These are phyloP conservation scores for Alethe diademata DNA, from an alignment of 2,113 vertebrate species.

Conservation along the genomic window DNA sequence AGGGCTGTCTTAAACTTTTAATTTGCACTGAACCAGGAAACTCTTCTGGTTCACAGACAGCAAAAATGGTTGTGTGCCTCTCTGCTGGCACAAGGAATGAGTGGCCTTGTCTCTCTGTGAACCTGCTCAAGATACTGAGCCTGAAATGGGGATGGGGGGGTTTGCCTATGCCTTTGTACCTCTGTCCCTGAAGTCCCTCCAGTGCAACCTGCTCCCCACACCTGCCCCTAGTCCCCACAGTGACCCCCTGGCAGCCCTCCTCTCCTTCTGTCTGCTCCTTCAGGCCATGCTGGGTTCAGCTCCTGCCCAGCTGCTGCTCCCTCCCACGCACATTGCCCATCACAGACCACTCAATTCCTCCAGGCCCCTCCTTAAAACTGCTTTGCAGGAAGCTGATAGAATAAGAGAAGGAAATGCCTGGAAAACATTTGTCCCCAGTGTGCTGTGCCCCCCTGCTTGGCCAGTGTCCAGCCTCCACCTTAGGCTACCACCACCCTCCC, in stretches of 20 bases:
- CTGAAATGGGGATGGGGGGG: rapidly evolving
- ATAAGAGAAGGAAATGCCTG: not conserved
- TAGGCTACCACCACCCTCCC: not conserved
- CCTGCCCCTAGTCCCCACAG: not conserved
- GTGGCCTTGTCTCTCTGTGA: rapidly evolving
- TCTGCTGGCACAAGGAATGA: rapidly evolving
- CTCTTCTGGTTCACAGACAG: not conserved
- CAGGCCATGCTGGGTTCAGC: not conserved
- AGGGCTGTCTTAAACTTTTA: not conserved
- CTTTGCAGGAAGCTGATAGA: not conserved
- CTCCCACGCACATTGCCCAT: not conserved
- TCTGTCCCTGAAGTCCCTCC: rapidly evolving
- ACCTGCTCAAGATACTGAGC: not conserved
- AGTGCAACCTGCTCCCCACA: not conserved
- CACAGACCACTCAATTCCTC: rapidly evolving
- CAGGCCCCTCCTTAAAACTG: not conserved
- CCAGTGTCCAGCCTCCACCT: rapidly evolving
- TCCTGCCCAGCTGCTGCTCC: not conserved
- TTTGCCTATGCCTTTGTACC: not conserved
- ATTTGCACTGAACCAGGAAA: not conserved
- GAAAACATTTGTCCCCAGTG: rapidly evolving
- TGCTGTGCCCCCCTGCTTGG: rapidly evolving
- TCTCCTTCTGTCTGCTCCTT: not conserved
- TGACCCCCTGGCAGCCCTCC: not conserved
- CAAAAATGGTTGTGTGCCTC: not conserved